Conservation (phyloP, 2,113 vertebrate species). For the Coracopsis vasa region DNA sequence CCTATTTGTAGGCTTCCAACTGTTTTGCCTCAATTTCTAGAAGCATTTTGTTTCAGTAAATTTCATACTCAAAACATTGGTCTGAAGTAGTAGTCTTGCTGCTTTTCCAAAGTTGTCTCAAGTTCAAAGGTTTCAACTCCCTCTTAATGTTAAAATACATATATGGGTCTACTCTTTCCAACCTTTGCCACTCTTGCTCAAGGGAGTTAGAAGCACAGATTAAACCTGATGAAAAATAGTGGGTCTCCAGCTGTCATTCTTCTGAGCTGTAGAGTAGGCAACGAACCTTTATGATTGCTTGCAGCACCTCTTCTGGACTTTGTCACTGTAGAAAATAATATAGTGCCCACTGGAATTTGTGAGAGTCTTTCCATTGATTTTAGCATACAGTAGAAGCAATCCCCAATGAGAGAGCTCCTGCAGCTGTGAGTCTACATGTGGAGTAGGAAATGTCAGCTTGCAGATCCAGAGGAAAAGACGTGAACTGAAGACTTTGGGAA, state of each 20-base stretch:
- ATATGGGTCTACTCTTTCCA: neutral
- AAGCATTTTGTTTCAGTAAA: neutral
- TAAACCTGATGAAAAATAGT: neutral
- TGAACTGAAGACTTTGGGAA: neutral
- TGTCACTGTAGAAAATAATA: neutral
- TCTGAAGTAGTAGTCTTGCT: neutral
- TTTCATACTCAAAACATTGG: neutral
- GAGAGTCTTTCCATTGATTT: neutral
- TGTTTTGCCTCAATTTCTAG: neutral
- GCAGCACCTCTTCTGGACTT: neutral
- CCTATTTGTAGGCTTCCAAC: neutral
- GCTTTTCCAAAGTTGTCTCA: neutral
- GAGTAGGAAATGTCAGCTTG: neutral
- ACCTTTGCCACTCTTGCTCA: neutral
- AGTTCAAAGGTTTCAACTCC: neutral
- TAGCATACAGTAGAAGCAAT: neutral
- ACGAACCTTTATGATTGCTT: neutral
- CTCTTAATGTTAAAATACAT: neutral
- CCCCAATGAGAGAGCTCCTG: neutral
- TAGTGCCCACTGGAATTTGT: neutral
- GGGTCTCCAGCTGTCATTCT: neutral
- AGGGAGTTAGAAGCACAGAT: neutral
- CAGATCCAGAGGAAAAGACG: neutral
- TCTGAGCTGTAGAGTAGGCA: neutral
- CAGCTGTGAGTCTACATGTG: neutral